Evolutionary conservation across 2,888 invertebrate genomes (phyloP).

Genomic region (Leucoma salicis): DNA sequence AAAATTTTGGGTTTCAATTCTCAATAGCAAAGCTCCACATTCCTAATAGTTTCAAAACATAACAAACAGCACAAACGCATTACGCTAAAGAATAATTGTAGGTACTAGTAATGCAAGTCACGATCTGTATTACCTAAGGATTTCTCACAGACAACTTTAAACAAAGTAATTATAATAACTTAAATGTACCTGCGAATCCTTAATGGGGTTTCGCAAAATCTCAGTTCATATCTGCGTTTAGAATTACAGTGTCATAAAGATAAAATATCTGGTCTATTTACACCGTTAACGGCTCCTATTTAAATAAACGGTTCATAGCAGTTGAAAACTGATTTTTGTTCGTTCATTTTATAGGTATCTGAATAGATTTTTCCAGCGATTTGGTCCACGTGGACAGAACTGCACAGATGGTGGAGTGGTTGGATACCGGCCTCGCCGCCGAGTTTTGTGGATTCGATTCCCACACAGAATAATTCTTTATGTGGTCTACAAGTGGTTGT

Average conservation of each 20-base stretch:
- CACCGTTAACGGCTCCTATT: constrained; percentile 14
- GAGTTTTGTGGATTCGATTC: no score
- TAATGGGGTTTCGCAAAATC: constrained; percentile 32
- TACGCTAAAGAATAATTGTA: neutral
- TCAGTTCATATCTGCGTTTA: constrained; percentile 37
- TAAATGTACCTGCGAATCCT: constrained; percentile 6
- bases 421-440: no score
- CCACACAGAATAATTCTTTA: no score
- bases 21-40: no score
- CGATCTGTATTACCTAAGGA: neutral
- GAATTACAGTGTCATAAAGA: constrained; percentile 45
- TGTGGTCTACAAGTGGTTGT: no score
- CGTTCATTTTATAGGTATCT: neutral
- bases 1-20: no score
- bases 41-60: no score
- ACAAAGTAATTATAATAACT: constrained; percentile 7
- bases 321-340: constrained; percentile 5
- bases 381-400: no score
- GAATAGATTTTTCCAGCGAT: no score
- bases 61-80: no score
- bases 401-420: no score
- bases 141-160: constrained; percentile 17
- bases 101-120: neutral
- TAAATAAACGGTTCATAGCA: neutral
- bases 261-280: constrained; percentile 37